Base-by-base conservation (phyloP, 30 jellyfish, hydroid and myxozoan genomes). In the Hydractinia symbiolongicarpus region DNA sequence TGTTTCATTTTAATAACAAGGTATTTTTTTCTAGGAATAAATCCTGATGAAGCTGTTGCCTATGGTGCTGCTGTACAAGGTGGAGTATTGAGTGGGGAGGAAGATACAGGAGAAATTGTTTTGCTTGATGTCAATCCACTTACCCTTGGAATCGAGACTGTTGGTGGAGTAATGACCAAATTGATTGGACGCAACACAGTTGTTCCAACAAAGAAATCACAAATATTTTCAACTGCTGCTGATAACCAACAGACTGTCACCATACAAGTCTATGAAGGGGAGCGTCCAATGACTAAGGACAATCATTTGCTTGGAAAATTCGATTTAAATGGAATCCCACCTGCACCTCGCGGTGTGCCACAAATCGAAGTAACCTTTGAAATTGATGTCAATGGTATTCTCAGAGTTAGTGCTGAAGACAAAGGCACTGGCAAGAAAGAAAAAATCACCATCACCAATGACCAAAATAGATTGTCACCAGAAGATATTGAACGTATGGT, bases 1-100 rank as follows among this genome's bases (percentile, higher is more conserved):
- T 0, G 44, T 30, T 30, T 30, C 44, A 30, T 30, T 30, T 30
- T 30, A 30, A 30, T 30, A 30, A 30, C 44, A 30, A 64, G 7
- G 74, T 6, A n/a, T 64, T 13, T 6, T 13, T 4, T 64, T 64
- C 7, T 57, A 79, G 87, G 99, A 9, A 94, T 94, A 83, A 94
- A 94, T 86, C 99, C 99, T 52, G 99, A 94, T 89, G 99, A 94
- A 81, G 99, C 99, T 49, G 99, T 94, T 82, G 99, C 99, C 7
- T 94, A 16, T 86, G 99, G 99, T 67, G 99, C 99, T 82, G 99
- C 99, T 81, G 97, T 94, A 15, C 99, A 94, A 75, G 99, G 96
- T 76, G 99, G 99, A 81, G 97, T 94, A 20, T 90, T 94, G 55
- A 82, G 97, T 79, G 99, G 99, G 40, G 99, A 88, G 68, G 97